Evolutionary conservation across 2,888 invertebrate genomes (phyloP), one percentile per base, ranked within the genome.

Genomic region (Chrysolina oricalcia): DNA sequence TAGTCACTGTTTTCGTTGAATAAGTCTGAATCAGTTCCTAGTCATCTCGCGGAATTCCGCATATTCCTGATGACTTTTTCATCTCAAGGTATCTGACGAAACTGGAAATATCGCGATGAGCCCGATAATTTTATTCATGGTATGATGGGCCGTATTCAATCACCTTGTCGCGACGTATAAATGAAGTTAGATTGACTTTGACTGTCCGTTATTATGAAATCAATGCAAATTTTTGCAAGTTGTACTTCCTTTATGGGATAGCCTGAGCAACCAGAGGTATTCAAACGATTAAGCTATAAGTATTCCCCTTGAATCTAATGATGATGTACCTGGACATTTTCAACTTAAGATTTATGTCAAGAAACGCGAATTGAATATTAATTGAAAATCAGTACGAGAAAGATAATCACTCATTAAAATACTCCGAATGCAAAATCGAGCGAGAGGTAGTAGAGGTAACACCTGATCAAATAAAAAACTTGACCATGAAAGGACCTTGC

Each of bases 1-100:
- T 35, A 59, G 59, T 59, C 59, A 59, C 35, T 17, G 35, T 15
- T 59, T 59, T n/a, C 59, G 59, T 6, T 35, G 59, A 59, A 27
- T 59, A 35, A 27, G 27, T 59, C 59, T 59, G 59, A 59, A 27
- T 59, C 59, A 59, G 13, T 35, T 27, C 35, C 8, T 15, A n/a
- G 56, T 59, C 59, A 59, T 59, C 35, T 27, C 19, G 35, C 13
- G 15, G 59, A 8, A 27, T 59, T 23, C 59, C n/a, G 59, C 56
- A 21, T n/a, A 59, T 59, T 59, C 59, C 59, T n/a, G 35, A 35
- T 59, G 6, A 15, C 23, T 19, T 50, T 19, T 15, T 15, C 35
- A 8, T 53, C 53, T 21, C 13, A 21, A 53, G 53, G 21, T 10
- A 53, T 53, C 21, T 19, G 21, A 19, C 19, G 6, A 53, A 53